Base-by-base conservation (phyloP, 2,888 invertebrate species). In the Serrognathus titanus region DNA sequence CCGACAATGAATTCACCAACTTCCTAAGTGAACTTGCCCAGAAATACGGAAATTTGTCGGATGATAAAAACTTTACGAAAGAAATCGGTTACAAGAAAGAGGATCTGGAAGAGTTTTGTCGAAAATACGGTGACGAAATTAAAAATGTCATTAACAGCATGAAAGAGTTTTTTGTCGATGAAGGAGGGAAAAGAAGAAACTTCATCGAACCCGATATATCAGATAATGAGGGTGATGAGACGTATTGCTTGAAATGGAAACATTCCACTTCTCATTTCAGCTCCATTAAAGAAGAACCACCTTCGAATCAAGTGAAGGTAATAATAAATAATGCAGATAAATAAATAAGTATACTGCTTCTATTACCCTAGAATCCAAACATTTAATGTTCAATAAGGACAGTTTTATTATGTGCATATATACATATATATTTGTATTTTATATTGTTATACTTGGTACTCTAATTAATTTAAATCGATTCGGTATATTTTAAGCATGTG, bases 191-290 rank as follows among this genome's bases (percentile, higher is more conserved):
- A 11, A 58, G 63, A 37, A 63, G 62, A 45, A 62, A 65, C 43
- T 69, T 68, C 53, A 66, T 69, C 13, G 70, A 70, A 49, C 69
- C 69, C 9, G 70, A 70, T 48, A 70, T 70, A 40, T 65, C 65
- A 7, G 70, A 70, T 43, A 66, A 68, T 51, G 66, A 67, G 51
- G 65, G 58, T 13, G 38, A 24, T 31, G 31, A 13, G 3, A 50
- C 12, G 11, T 11, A 53, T 57, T 31, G 43, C 46, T 13, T 51
- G 51, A 41, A 57, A 53, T 24, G 11, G 31, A 16, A 50, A 53
- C 24, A 51, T 46, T 31, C 46, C 46, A 9, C 24, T 31, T 31
- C 39, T 49, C 37, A 46, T 43, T 11, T 40, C 11, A 50, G 45
- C 8, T 49, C 50, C 1, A 50, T 53, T 31, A 51, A 53, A 24